Percentiles rank a stretch among this genome's conserved stretches.
Conservation (phyloP, 2,888 invertebrate genomes). For the Priocnemis perturbator region DNA sequence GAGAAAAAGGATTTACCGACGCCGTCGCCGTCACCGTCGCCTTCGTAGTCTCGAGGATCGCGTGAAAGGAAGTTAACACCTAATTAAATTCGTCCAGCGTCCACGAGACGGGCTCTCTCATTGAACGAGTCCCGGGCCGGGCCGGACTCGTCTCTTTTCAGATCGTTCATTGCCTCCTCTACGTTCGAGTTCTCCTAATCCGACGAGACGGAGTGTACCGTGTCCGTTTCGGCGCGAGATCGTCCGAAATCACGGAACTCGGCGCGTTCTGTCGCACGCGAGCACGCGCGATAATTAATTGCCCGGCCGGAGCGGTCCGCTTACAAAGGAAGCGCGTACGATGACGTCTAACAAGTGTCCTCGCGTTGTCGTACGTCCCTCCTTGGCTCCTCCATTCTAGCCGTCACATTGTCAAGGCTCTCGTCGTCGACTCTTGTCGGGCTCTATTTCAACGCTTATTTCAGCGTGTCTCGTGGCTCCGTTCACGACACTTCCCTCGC, state of each 20-base stretch:
- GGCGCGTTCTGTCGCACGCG: not conserved
- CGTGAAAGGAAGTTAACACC: constrained; percentile 19
- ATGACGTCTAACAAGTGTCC: constrained; percentile 62
- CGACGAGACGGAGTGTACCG: not conserved
- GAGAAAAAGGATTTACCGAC: too few species aligned
- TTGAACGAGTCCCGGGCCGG: not conserved
- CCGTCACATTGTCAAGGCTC: constrained; percentile 55
- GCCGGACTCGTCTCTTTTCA: too few species aligned
- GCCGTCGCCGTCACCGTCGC: too few species aligned
- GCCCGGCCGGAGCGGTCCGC: constrained; percentile 43
- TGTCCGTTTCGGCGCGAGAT: too few species aligned
- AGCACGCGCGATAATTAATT: constrained; percentile 54
- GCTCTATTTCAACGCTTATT: constrained; percentile 45
- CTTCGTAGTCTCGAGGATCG: not conserved
- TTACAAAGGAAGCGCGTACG: constrained; percentile 54
- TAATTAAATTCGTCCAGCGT: constrained; percentile 37
- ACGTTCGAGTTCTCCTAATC: constrained; percentile 10
- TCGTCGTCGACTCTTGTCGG: constrained; percentile 33
- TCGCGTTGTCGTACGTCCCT: constrained; percentile 44
- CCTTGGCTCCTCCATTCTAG: constrained; percentile 46
- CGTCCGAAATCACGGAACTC: not conserved
- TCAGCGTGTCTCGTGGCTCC: constrained; percentile 32
- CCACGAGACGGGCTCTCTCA: constrained; percentile 16
- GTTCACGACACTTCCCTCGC: constrained; percentile 28
- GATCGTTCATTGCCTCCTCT: too few species aligned